Evolutionary conservation across 1,140 invertebrate species (phyloP).

Genomic region (Danaus melanippus): DNA sequence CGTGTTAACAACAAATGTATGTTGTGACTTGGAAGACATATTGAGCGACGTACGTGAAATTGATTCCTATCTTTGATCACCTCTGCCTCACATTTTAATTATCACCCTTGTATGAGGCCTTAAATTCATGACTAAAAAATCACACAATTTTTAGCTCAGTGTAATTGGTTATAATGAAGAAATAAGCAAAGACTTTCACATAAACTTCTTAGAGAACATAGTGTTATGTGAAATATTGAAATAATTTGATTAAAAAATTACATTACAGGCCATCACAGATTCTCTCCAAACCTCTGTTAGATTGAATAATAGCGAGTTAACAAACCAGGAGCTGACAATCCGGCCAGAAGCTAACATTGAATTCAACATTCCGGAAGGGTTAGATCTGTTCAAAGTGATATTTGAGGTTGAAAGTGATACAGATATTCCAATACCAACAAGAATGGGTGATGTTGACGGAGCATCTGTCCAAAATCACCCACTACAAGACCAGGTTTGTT

Average conservation of each 20-base stretch:
- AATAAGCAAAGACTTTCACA: no score
- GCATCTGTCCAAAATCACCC: conserved; percentile 34
- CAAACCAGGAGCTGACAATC: conserved; percentile 58
- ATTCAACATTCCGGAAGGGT: conserved; percentile 54
- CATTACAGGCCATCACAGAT: conserved; percentile 58
- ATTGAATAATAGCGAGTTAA: conserved; percentile 53
- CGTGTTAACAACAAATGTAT: conserved; percentile 49
- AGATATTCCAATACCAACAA: conserved; percentile 24
- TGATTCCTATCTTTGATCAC: no score
- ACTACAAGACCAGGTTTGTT: conserved; percentile 39
- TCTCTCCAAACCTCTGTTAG: conserved; percentile 47
- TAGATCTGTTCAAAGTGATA: conserved; percentile 58
- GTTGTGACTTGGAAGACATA: conserved; percentile 64
- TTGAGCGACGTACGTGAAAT: conserved; percentile 62
- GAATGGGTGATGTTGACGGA: conserved; percentile 47
- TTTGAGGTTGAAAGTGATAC: conserved; percentile 57
- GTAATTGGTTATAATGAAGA: no score
- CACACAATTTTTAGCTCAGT: no score
- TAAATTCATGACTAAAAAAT: no score
- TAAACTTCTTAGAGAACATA: no score
- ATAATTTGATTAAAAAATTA: not conserved
- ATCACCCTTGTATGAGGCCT: no score
- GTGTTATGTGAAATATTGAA: no score
- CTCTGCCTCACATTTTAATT: no score
- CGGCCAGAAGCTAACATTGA: conserved; percentile 61